Conservation (phyloP, 2,888 invertebrate genomes). For the Acleris cristana region DNA sequence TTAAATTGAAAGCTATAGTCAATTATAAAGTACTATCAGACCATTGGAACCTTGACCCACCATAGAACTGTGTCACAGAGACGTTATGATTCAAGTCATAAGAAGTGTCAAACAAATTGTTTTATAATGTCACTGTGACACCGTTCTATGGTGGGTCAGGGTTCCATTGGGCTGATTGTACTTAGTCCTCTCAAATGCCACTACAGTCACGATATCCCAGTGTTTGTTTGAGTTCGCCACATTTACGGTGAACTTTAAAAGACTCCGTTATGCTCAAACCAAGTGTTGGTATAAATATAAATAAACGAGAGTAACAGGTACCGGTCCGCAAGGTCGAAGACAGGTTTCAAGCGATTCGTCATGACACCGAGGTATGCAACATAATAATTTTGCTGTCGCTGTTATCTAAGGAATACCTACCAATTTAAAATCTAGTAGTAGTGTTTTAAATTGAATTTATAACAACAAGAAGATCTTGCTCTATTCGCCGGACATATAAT, state of each 20-base stretch:
- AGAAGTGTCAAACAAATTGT: too few relatives aligned
- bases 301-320: constrained; percentile 29
- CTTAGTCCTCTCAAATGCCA: constrained; percentile 22
- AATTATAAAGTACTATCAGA: not conserved
- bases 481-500: too few relatives aligned
- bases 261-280: not conserved
- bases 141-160: too few relatives aligned
- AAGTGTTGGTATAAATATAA: not conserved
- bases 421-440: too few relatives aligned
- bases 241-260: constrained; percentile 29
- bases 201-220: constrained; percentile 21
- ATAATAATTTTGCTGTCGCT: constrained; percentile 11
- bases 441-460: too few relatives aligned
- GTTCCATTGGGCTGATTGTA: too few relatives aligned
- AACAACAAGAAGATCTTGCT: too few relatives aligned
- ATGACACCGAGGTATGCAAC: constrained; percentile 21
- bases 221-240: constrained; percentile 14
- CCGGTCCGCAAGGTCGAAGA: constrained; percentile 65
- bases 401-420: constrained; percentile 12
- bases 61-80: too few relatives aligned
- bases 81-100: too few relatives aligned
- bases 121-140: too few relatives aligned
- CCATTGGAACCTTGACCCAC: too few relatives aligned
- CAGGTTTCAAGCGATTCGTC: constrained; percentile 53
- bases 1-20: not conserved